Evolutionary conservation across 2,888 invertebrate species (phyloP).

Genomic region (Lutraria lutraria): DNA sequence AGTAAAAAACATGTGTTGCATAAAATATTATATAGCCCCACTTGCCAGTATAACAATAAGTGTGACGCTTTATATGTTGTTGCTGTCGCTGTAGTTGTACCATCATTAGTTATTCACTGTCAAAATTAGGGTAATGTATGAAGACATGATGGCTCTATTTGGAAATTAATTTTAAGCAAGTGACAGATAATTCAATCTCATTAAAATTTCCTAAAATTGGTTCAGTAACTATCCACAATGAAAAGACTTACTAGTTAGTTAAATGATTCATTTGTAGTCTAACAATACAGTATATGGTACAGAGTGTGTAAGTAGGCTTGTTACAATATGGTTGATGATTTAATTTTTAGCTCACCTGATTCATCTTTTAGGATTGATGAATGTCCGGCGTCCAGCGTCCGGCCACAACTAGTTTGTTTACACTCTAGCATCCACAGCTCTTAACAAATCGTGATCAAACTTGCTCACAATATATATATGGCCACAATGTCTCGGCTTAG

Average conservation of each 20-base stretch:
- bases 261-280: conserved; percentile 31
- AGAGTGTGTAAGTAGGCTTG: not conserved
- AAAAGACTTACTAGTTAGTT: conserved; percentile 14
- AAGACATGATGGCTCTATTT: conserved; percentile 41
- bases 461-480: too few species aligned
- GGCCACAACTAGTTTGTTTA: too few species aligned
- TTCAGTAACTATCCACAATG: conserved; percentile 48
- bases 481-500: too few species aligned
- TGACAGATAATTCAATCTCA: conserved; percentile 57
- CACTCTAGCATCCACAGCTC: too few species aligned
- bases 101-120: not conserved
- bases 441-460: too few species aligned
- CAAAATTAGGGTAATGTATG: conserved; percentile 41
- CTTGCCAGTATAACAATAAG: too few species aligned
- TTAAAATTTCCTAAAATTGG: conserved; percentile 39
- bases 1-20: too few species aligned
- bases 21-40: too few species aligned
- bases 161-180: conserved; percentile 45
- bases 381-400: too few species aligned
- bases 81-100: not conserved
- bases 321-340: conserved; percentile 1
- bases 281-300: conserved; percentile 15
- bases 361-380: too few species aligned
- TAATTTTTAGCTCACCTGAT: not conserved
- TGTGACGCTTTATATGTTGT: not conserved